Evolutionary conservation across 30 jellyfish, hydroid and myxozoan species (phyloP).

Genomic region (Hydractinia echinata): DNA sequence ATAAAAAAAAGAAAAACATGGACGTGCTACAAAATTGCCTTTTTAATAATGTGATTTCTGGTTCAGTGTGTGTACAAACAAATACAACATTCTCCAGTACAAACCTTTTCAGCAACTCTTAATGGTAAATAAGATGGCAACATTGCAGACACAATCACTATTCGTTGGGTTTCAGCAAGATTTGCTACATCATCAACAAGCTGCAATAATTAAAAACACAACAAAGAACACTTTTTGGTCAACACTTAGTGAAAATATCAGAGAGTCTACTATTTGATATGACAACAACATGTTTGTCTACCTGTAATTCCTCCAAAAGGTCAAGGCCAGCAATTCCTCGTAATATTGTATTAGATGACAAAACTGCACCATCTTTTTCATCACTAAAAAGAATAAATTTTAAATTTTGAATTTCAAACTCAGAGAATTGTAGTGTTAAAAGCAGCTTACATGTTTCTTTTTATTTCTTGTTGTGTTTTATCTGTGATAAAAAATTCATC

Average conservation of each 20-base stretch:
- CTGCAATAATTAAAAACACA: not conserved
- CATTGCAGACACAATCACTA: constrained; percentile 67
- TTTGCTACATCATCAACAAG: constrained; percentile 14
- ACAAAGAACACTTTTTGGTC: not conserved
- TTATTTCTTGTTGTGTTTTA: constrained; percentile 28
- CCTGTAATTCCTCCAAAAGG: constrained; percentile 57
- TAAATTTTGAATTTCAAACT: not conserved
- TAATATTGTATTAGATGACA: constrained; percentile 40
- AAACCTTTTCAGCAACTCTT: constrained; percentile 86
- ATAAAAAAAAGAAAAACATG: too few relatives aligned
- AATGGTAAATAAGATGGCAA: constrained; percentile 69
- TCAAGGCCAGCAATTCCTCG: constrained; percentile 81
- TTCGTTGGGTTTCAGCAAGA: constrained; percentile 13
- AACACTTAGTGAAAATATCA: not conserved
- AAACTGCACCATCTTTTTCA: constrained; percentile 53
- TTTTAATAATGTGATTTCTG: too few relatives aligned
- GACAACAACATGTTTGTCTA: not conserved
- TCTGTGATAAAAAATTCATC: constrained; percentile 78
- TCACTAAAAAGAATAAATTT: not conserved
- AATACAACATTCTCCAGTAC: not conserved
- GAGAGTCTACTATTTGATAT: too few relatives aligned
- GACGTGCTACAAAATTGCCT: too few relatives aligned
- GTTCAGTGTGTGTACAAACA: too few relatives aligned
- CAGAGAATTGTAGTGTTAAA: not conserved
- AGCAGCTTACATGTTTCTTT: constrained; percentile 23